Base-by-base conservation (phyloP, 2,888 invertebrate genomes). In the Hesperia comma region DNA sequence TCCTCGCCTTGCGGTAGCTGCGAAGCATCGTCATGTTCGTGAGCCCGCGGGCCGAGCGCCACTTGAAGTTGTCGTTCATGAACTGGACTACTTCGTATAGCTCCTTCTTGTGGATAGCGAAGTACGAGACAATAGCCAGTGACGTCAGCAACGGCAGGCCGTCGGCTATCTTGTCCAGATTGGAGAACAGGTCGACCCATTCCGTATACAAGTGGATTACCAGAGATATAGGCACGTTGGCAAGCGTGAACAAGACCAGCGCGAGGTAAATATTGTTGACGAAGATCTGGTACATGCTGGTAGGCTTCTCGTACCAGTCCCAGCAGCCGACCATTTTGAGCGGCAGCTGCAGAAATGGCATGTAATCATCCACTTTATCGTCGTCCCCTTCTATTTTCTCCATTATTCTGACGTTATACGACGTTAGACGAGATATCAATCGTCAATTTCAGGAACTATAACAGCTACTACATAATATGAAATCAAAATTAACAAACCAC, bases 11-110 rank as follows among this genome's bases (percentile, higher is more conserved):
- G 8, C 70, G 71, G 43, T 85, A 90, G 46, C 90, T 86, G 1
- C 72, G 69, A 32, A 61, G 14, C 92, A 92, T 92, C 0, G 86
- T 90, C 88, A 90, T 88, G 57, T 89, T 89, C 0, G 88, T 88
- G 41, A 92, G 70, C 0, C 93, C 93, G 40, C 80, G 74, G 2
- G 89, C 90, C 0, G 93, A 92, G 63, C 80, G 82, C 63, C 82
- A 84, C 72, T 82, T 85, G 70, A 92, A 92, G 57, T 88, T 83
- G 4, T 66, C 67, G 55, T 86, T 84, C 83, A 91, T 87, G 69
- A 75, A 90, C 1, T 76, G 74, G 0, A 82, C 62, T 10, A 93
- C 68, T 0, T 80, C 79, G 41, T 88, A 85, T 43, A 92, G 72
- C 3, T 89, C 81, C 0, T 77, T 63, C 33, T 84, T 83, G 46